Percentiles rank a stretch among this genome's conserved stretches.
phyloP scores from a whole-genome alignment of 2,797 vertebrate species.

The Syncerus caffer region DNA sequence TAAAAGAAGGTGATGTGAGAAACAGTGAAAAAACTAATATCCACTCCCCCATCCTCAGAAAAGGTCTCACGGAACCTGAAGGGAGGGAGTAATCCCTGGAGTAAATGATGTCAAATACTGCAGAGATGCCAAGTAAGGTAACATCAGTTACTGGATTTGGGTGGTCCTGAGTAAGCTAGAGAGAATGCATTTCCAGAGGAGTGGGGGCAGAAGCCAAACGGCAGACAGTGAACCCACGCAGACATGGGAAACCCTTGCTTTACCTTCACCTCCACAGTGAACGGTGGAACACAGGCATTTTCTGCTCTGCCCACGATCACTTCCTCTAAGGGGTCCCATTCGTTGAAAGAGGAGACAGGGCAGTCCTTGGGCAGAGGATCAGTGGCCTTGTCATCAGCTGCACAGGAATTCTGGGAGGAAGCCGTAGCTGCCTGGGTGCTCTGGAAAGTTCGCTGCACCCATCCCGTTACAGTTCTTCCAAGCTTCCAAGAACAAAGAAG shows the following conservation, averaged over 20 bases:
- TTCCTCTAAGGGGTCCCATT: conserved; percentile 98
- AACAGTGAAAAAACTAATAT: not conserved
- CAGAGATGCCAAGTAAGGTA: not conserved
- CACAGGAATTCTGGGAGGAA: conserved; percentile 83
- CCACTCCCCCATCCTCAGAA: not conserved
- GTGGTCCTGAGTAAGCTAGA: not conserved
- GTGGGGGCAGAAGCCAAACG: not conserved
- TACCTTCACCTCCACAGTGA: conserved; percentile 99
- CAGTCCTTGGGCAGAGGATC: conserved; percentile 87
- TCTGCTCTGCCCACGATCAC: conserved; percentile 98
- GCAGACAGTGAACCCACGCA: not conserved
- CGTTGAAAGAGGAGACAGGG: conserved; percentile 95
- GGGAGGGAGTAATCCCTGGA: not conserved
- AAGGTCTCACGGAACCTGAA: not conserved
- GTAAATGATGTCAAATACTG: not conserved
- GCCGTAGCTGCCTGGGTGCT: conserved; percentile 92
- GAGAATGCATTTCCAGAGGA: not conserved
- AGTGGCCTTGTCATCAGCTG: conserved; percentile 85
- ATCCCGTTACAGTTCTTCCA: conserved; percentile 86
- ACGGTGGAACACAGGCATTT: conserved; percentile 94
- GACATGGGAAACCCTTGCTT: not conserved
- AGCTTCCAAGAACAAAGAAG: conserved; percentile 83
- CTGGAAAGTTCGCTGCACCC: conserved; percentile 92
- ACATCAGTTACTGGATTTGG: not conserved
- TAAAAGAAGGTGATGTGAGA: not conserved